Conservation (phyloP, 2,113 vertebrate genomes). For the Pseudorasbora parva region DNA sequence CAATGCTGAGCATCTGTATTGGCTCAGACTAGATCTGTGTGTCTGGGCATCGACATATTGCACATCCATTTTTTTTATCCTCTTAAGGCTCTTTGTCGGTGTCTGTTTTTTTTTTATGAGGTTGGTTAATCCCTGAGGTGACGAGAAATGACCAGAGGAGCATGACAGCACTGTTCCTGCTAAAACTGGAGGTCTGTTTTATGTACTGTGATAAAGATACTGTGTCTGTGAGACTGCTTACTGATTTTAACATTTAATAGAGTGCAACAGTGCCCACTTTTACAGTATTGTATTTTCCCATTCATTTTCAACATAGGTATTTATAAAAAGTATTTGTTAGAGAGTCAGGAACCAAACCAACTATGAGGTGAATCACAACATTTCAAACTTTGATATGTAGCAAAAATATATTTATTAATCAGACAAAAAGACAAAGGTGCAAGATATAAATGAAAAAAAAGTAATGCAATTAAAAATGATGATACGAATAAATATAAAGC, state of each 20-base stretch:
- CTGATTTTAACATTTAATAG: too few relatives aligned
- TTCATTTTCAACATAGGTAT: too few relatives aligned
- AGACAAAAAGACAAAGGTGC: not conserved
- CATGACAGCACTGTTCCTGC: not conserved
- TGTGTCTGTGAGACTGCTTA: too few relatives aligned
- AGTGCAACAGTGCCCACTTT: too few relatives aligned
- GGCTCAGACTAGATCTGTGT: conserved; percentile 6
- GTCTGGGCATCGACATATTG: conserved; percentile 28
- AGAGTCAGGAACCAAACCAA: not conserved
- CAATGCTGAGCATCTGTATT: conserved; percentile 27
- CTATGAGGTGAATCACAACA: not conserved
- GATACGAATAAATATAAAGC: not conserved
- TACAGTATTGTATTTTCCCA: too few relatives aligned
- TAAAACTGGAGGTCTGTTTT: not conserved
- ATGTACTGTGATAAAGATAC: too few relatives aligned
- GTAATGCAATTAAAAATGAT: too few relatives aligned
- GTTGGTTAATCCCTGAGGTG: conserved; percentile 35
- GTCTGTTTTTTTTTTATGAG: conserved; percentile 3
- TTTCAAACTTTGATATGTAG: not conserved
- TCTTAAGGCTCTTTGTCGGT: conserved; percentile 28
- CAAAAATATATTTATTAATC: not conserved
- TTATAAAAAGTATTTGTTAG: too few relatives aligned
- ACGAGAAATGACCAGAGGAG: not conserved
- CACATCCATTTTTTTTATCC: conserved; percentile 23
- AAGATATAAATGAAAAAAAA: too few relatives aligned